Base-by-base conservation (phyloP, 53 echinoderm and acorn worm species). In the Patiria pectinifera region DNA sequence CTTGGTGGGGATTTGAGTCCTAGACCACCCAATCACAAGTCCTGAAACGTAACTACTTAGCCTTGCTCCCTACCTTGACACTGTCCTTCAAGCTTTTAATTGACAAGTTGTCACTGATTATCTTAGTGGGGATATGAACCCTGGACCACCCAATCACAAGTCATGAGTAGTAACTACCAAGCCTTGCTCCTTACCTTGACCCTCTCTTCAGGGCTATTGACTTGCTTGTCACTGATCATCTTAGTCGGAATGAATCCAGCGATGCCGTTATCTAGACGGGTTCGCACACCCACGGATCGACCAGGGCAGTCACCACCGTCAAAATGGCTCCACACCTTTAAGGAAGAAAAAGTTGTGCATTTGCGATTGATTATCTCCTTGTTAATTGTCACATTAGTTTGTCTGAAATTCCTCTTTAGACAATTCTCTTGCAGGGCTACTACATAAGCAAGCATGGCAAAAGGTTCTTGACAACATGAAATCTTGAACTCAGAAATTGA, bases 251-350 rank as follows among this genome's bases (percentile, higher is more conserved):
- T 97, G 91, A 99, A 99, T 22, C 99, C 99, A n/a, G 69, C 78
- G 59, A 99, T 91, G 62, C 97, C 96, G 74, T 97, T 99, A 59
- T 99, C 99, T 61, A 99, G 86, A 19, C 96, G 92, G 80, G 95
- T 94, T 77, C 93, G 96, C 92, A 97, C 99, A 83, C 97, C 99
- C 24, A 99, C 93, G 21, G 99, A 95, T 83, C 96, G 99, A 59
- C 99, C 99, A 3, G 94, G 99, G 82, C 99, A 99, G 62, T 93
- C 95, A 70, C 96, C 96, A 4, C 96, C 97, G 82, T 99, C 99
- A 94, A 99, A 99, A 95, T 97, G 99, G 85, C 99, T 96, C 99
- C 99, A 99, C 21, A 99, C 99, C 99, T 99, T 72, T 11, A 44
- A 22, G 48, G 58, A 49, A 78, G 53, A 53, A 5, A 53, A 53